Evolutionary conservation across 2,888 invertebrate species (phyloP).

Genomic region (Atethmia centrago): DNA sequence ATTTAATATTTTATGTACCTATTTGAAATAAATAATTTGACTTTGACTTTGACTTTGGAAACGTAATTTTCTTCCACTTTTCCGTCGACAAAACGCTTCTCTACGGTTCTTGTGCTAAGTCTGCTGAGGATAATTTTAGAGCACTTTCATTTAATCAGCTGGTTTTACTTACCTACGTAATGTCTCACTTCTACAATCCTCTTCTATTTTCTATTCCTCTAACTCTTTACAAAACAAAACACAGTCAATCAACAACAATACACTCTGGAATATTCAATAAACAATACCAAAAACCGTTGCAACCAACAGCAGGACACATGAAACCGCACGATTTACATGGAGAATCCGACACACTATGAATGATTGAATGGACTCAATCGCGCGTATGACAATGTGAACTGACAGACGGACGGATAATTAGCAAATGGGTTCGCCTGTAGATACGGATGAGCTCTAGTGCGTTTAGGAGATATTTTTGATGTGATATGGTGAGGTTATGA

Average conservation of each 20-base stretch:
- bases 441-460: conserved; percentile 2
- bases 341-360: conserved; percentile 60
- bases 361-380: conserved; percentile 68
- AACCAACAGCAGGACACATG: conserved; percentile 26
- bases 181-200: too few relatives aligned
- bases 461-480: conserved; percentile 42
- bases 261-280: conserved; percentile 38
- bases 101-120: too few relatives aligned
- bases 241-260: conserved; percentile 23
- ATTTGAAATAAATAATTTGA: too few relatives aligned
- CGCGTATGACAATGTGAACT: conserved; percentile 62
- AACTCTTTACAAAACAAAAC: neutral
- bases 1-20: too few relatives aligned
- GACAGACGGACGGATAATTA: conserved; percentile 71
- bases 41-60: too few relatives aligned
- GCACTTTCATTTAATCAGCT: too few relatives aligned
- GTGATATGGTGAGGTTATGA: conserved; percentile 18
- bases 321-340: conserved; percentile 65
- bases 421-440: conserved; percentile 73
- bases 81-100: too few relatives aligned
- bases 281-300: conserved; percentile 32
- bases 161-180: too few relatives aligned
- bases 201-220: neutral
- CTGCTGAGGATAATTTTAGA: too few relatives aligned
- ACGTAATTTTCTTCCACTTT: too few relatives aligned